A percentile compares a stretch with the other conserved stretches of the same genome.
Evolutionary conservation across 2,113 vertebrate genomes (phyloP).

Genomic region (Poecile atricapillus): DNA sequence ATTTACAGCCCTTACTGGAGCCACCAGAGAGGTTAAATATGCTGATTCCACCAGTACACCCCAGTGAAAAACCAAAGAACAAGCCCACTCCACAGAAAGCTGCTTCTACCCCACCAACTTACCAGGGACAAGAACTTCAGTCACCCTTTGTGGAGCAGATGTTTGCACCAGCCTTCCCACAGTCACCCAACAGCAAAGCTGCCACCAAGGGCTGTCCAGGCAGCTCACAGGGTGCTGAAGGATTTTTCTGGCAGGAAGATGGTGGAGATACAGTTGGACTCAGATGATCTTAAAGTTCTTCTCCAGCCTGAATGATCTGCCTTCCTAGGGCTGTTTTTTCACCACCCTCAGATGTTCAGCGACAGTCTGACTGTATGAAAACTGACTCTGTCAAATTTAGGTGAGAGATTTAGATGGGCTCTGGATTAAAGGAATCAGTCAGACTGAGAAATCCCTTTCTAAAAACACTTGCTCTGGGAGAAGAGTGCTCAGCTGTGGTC

Average conservation of each 20-base stretch:
- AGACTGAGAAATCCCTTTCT: not conserved
- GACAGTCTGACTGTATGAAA: not conserved
- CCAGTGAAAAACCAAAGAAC: not conserved
- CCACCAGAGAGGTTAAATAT: not conserved
- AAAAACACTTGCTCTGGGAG: not conserved
- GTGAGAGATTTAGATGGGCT: not conserved
- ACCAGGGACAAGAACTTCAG: not conserved
- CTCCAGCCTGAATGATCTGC: not conserved
- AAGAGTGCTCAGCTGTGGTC: not conserved
- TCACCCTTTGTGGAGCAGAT: not conserved
- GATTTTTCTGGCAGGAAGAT: not conserved
- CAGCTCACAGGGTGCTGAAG: rapidly evolving
- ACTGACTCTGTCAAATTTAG: not conserved
- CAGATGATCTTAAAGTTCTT: not conserved
- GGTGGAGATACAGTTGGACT: not conserved
- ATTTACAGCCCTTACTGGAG: not conserved
- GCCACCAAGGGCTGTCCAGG: rapidly evolving
- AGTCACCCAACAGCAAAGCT: not conserved
- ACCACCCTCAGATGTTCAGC: not conserved
- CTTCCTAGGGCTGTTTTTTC: not conserved
- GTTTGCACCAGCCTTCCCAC: rapidly evolving
- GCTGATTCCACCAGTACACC: rapidly evolving
- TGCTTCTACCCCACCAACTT: not conserved
- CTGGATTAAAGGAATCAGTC: not conserved
- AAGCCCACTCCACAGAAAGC: not conserved